Evolutionary conservation across 2,797 vertebrate species (phyloP).

Genomic region (Momotus momota): DNA sequence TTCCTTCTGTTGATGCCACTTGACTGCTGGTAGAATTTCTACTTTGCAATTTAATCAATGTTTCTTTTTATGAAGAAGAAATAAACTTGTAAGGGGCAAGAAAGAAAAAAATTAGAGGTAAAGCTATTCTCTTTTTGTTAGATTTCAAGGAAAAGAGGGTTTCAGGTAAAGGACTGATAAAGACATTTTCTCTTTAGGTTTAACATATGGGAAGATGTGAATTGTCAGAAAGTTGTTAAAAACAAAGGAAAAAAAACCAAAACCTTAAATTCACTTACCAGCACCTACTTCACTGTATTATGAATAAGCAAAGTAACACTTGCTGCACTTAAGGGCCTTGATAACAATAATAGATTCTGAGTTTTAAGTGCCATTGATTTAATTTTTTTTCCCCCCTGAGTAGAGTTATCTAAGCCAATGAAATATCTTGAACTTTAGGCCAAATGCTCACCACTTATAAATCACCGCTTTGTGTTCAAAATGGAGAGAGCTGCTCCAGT

Average conservation of each 20-base stretch:
- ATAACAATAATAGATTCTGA: conserved; percentile 21
- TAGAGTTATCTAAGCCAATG: conserved; percentile 19
- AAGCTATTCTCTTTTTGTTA: not conserved
- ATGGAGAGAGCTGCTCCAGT: not conserved
- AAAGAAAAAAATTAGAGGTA: not conserved
- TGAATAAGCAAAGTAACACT: not conserved
- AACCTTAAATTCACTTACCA: not conserved
- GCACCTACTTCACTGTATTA: not conserved
- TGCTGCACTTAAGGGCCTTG: not conserved
- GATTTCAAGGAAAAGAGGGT: not conserved
- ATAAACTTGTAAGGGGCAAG: not conserved
- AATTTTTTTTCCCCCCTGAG: not conserved
- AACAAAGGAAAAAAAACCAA: not conserved
- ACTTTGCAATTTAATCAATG: conserved; percentile 48
- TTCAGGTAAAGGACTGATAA: not conserved
- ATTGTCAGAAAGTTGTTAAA: not conserved
- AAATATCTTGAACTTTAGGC: conserved; percentile 53
- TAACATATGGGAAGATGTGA: not conserved
- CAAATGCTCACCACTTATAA: conserved; percentile 46
- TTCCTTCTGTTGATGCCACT: conserved; percentile 61
- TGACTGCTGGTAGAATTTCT: conserved; percentile 61
- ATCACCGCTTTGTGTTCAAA: not conserved
- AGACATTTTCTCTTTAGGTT: not conserved
- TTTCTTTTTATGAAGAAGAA: conserved; percentile 45
- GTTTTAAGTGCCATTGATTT: conserved; percentile 58